Percentiles rank a stretch among this genome's conserved stretches.
These are phyloP conservation scores for Melipona bicolor DNA, from an alignment of 2,888 invertebrate genomes.

Conservation along the genomic window DNA sequence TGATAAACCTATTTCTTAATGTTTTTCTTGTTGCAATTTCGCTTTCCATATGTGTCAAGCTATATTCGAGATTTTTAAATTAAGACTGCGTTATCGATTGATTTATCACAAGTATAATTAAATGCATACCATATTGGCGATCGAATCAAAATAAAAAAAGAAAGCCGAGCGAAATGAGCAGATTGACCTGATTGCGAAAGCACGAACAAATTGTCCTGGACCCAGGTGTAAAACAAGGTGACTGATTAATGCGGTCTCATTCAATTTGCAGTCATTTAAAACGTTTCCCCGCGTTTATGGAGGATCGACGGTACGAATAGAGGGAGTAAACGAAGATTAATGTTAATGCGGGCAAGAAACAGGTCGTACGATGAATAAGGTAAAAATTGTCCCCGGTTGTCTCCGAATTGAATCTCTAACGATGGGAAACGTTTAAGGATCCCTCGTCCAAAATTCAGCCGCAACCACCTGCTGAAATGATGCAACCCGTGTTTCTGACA, in stretches of 20 bases:
- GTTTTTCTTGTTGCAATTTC: background rate
- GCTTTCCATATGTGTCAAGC: background rate
- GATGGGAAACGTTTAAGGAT: background rate
- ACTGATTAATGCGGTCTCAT: constrained; percentile 59
- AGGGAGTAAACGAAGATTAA: constrained; percentile 52
- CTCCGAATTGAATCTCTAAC: background rate
- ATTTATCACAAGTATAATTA: constrained; percentile 31
- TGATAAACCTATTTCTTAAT: background rate
- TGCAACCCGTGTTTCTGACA: constrained; percentile 37
- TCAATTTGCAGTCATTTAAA: constrained; percentile 58
- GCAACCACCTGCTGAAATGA: constrained; percentile 44
- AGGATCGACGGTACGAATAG: constrained; percentile 19
- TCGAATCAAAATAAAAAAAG: constrained; percentile 10
- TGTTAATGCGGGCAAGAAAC: constrained; percentile 41
- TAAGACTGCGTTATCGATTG: constrained; percentile 24
- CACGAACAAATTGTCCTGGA: constrained; percentile 59
- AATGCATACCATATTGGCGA: background rate
- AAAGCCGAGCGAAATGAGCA: constrained; percentile 18
- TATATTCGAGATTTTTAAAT: background rate
- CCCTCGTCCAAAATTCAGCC: background rate
- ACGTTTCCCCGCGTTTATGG: constrained; percentile 1
- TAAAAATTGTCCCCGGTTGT: background rate
- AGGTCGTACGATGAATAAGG: constrained; percentile 28
- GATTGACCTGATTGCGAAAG: constrained; percentile 47
- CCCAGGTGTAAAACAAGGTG: constrained; percentile 45